phyloP scores from a whole-genome alignment of 2,888 invertebrate species.

The Amblyjoppa proteus region DNA sequence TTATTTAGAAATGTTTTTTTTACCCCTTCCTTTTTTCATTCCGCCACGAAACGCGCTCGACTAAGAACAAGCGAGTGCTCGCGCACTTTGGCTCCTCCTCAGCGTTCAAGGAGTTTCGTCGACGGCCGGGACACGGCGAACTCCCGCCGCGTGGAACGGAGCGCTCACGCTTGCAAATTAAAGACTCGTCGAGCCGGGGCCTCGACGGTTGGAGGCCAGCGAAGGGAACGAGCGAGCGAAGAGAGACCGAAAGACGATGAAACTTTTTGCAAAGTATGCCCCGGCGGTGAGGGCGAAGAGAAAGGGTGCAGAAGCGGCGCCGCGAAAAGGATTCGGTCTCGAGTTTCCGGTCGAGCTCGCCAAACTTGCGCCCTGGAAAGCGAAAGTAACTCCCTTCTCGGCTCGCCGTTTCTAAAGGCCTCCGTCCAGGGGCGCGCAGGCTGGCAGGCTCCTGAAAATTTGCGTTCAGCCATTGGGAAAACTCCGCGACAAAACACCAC shows the following conservation, averaged over 20 bases:
- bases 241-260: conserved; percentile 60
- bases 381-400: conserved; percentile 41
- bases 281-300: conserved; percentile 18
- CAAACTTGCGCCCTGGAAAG: conserved; percentile 48
- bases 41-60: conserved; percentile 34
- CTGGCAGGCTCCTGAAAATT: neutral
- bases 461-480: neutral
- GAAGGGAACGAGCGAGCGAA: conserved; percentile 49
- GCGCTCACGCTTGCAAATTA: conserved; percentile 68
- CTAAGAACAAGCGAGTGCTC: conserved; percentile 38
- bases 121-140: conserved; percentile 48
- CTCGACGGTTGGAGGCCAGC: conserved; percentile 43
- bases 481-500: neutral
- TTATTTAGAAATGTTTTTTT: conserved; percentile 25
- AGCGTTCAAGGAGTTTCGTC: conserved; percentile 58
- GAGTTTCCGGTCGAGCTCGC: conserved; percentile 42
- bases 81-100: conserved; percentile 29
- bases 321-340: conserved; percentile 57
- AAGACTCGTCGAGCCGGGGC: conserved; percentile 62
- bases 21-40: conserved; percentile 5
- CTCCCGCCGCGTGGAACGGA: conserved; percentile 58
- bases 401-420: conserved; percentile 42
- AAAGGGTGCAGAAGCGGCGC: conserved; percentile 41
- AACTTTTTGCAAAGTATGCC: conserved; percentile 66
- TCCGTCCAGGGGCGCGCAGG: neutral